Conservation (phyloP, 2,797 vertebrate genomes). For the Macrochelys suwanniensis region DNA sequence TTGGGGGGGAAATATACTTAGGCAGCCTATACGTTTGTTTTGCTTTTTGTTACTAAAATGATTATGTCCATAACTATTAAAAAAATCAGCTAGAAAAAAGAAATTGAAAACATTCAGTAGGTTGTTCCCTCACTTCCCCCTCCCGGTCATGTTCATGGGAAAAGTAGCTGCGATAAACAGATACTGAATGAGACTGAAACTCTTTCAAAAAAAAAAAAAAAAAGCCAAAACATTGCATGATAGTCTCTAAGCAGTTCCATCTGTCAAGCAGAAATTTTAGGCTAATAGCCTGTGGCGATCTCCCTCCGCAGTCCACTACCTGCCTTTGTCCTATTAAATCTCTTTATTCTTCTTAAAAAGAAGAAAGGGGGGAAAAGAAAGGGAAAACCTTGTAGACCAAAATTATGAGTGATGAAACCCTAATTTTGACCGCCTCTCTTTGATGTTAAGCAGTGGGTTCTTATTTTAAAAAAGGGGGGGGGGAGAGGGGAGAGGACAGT, state of each 20-base stretch:
- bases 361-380: constrained; percentile 73
- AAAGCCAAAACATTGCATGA: constrained; percentile 90
- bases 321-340: constrained; percentile 96
- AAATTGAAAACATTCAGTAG: not conserved
- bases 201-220: constrained; percentile 58
- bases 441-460: constrained; percentile 87
- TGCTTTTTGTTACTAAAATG: constrained; percentile 45
- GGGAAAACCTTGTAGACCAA: constrained; percentile 88
- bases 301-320: constrained; percentile 92
- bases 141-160: constrained; percentile 77
- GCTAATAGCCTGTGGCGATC: constrained; percentile 95
- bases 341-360: constrained; percentile 88
- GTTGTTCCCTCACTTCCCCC: not conserved
- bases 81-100: not conserved
- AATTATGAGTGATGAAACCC: constrained; percentile 91
- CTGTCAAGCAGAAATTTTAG: constrained; percentile 95
- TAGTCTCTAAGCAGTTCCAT: constrained; percentile 98
- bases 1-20: not conserved
- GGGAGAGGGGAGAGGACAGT: constrained; percentile 86
- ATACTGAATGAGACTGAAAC: constrained; percentile 86
- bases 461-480: constrained; percentile 77
- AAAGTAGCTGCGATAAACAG: constrained; percentile 87
- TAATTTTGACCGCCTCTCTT: constrained; percentile 89
- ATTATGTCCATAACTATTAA: constrained; percentile 31
- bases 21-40: constrained; percentile 41